Evolutionary conservation across 2,797 vertebrate species (phyloP).

Genomic region (Avahi laniger): DNA sequence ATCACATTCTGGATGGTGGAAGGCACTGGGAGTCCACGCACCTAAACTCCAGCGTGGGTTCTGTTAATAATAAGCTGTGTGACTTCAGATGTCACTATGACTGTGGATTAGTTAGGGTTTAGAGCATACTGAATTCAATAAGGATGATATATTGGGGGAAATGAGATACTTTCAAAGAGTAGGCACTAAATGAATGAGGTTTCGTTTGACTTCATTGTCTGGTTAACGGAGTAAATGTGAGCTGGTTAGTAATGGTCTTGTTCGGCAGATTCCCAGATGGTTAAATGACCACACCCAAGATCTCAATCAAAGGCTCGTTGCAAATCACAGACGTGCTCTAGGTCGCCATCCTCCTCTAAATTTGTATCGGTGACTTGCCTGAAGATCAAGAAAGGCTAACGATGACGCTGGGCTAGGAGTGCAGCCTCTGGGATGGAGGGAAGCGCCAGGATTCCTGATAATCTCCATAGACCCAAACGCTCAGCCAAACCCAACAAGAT

Average conservation of each 20-base stretch:
- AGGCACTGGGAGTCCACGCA: not conserved
- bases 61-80: slow-evolving; percentile 1
- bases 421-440: not conserved
- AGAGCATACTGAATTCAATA: not conserved
- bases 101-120: not conserved
- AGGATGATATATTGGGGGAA: slow-evolving; percentile 48
- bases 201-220: slow-evolving; percentile 52
- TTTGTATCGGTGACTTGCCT: not conserved
- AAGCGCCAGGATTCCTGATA: not conserved
- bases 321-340: not conserved
- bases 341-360: not conserved
- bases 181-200: slow-evolving; percentile 48
- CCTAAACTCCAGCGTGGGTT: not conserved
- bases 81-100: not conserved
- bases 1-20: not conserved
- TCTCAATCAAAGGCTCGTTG: not conserved
- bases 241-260: not conserved
- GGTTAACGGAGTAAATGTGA: not conserved
- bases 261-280: slow-evolving; percentile 11
- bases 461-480: not conserved
- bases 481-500: slow-evolving; percentile 62
- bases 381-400: not conserved
- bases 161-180: slow-evolving; percentile 60
- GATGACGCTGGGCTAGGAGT: not conserved
- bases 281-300: not conserved